These are phyloP conservation scores for Beaufortia kweichowensis DNA, from an alignment of 2,113 vertebrate genomes.

Conservation along the genomic window DNA sequence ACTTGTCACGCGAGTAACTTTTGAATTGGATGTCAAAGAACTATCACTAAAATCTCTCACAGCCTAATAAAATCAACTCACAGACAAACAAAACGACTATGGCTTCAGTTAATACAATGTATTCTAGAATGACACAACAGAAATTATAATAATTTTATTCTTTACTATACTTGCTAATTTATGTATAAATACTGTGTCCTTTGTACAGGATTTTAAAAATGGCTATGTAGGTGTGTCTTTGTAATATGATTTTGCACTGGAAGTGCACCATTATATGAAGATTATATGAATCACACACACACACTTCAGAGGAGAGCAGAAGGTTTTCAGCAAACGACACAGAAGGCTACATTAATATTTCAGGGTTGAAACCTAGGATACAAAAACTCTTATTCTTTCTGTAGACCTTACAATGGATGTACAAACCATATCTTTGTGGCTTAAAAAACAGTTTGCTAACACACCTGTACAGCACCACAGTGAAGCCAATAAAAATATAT, in stretches of 20 bases:
- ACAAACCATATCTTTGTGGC: conserved; percentile 15
- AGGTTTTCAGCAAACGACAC: neutral
- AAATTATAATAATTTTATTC: neutral
- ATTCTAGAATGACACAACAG: neutral
- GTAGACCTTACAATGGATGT: neutral
- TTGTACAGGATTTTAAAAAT: neutral
- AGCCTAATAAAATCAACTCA: neutral
- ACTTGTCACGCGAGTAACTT: neutral
- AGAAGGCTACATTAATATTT: conserved; percentile 27
- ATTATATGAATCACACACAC: conserved; percentile 10
- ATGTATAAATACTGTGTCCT: neutral
- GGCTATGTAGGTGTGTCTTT: neutral
- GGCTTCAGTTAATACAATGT: neutral
- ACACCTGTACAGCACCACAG: conserved; percentile 1
- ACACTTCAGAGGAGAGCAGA: neutral
- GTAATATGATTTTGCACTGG: neutral
- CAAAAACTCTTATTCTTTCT: conserved; percentile 7
- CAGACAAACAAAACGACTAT: neutral
- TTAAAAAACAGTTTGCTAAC: neutral
- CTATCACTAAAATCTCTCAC: no score
- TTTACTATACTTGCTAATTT: neutral
- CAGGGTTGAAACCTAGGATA: conserved; percentile 19
- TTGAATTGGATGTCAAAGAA: no score
- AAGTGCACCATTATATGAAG: neutral
- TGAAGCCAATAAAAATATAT: neutral